Conservation (phyloP, 1,140 invertebrate species). For the Saccostrea glomerata region DNA sequence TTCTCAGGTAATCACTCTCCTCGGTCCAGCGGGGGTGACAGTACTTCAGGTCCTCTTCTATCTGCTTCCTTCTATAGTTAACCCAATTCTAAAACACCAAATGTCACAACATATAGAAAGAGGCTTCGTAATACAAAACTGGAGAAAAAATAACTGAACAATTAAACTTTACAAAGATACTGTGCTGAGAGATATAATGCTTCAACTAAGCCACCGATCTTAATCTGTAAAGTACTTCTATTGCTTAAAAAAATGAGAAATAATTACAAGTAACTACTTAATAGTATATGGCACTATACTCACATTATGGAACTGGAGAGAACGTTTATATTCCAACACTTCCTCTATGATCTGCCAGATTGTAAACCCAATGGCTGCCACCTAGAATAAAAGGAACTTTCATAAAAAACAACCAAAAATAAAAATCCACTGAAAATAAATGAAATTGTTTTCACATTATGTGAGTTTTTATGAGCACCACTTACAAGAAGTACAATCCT, state of each 20-base stretch:
- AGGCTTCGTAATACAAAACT: no score
- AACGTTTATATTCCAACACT: slow-evolving; percentile 70
- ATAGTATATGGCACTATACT: slow-evolving; percentile 44
- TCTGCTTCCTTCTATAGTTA: slow-evolving; percentile 64
- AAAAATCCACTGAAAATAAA: background rate
- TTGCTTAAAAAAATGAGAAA: no score
- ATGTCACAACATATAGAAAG: background rate
- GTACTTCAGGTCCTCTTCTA: slow-evolving; percentile 71
- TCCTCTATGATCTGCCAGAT: slow-evolving; percentile 74
- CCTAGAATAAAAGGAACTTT: slow-evolving; percentile 52
- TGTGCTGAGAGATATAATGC: no score
- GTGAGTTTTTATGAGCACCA: background rate
- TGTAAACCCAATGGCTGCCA: slow-evolving; percentile 69
- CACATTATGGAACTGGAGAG: slow-evolving; percentile 66
- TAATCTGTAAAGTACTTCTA: no score
- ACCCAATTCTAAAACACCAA: slow-evolving; percentile 56
- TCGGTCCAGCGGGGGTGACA: slow-evolving; percentile 77
- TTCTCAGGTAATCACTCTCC: slow-evolving; percentile 69
- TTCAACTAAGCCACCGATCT: no score
- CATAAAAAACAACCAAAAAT: background rate
- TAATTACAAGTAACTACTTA: no score
- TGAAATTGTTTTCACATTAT: background rate
- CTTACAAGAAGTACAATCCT: slow-evolving; percentile 74
- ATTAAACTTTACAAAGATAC: no score
- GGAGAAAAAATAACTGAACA: no score